phyloP scores from a whole-genome alignment of 2,797 vertebrate species.

The Lepilemur septentrionalis region DNA sequence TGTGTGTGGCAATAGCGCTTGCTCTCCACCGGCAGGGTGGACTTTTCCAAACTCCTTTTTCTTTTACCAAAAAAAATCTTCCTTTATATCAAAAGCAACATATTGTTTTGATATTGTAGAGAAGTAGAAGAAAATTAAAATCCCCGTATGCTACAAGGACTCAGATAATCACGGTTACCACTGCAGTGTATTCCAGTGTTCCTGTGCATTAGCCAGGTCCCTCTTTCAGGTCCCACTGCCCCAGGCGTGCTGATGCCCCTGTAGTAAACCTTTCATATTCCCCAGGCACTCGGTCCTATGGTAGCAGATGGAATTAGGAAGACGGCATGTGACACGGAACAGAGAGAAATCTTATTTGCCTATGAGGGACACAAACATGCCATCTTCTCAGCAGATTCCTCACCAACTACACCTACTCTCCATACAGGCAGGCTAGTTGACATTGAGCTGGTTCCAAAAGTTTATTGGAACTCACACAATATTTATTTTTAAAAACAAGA shows the following conservation, averaged over 20 bases:
- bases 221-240: background rate
- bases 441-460: background rate
- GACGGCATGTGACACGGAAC: accelerated
- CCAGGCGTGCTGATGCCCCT: background rate
- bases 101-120: background rate
- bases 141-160: background rate
- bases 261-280: background rate
- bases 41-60: background rate
- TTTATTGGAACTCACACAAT: background rate
- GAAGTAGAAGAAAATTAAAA: background rate
- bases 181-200: background rate
- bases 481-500: background rate
- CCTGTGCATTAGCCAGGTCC: background rate
- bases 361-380: background rate
- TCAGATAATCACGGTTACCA: background rate
- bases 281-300: background rate
- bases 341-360: background rate
- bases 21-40: background rate
- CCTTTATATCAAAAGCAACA: background rate
- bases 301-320: no score
- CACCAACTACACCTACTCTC: background rate
- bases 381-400: background rate
- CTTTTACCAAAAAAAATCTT: background rate
- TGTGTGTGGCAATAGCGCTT: background rate
- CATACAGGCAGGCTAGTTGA: background rate